Conservation (phyloP, 2,113 vertebrate genomes). For the Aptenodytes patagonicus region DNA sequence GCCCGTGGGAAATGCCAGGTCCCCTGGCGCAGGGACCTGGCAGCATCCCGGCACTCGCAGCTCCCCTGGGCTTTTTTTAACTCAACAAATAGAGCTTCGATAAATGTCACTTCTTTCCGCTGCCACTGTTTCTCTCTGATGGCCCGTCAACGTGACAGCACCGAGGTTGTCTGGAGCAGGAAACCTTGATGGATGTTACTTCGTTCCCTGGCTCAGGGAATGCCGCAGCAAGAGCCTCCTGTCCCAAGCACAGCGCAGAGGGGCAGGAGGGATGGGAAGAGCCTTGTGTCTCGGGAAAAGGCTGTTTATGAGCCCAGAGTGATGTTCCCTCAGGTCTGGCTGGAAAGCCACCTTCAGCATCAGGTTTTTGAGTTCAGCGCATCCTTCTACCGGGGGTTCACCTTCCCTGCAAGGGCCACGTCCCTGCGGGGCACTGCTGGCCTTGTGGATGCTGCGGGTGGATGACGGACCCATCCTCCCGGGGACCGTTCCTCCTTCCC, state of each 20-base stretch:
- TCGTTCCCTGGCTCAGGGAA: background rate
- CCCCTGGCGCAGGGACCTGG: background rate
- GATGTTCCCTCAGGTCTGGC: background rate
- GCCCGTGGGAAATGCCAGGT: background rate
- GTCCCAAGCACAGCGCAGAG: background rate
- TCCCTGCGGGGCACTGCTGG: background rate
- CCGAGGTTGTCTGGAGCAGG: background rate
- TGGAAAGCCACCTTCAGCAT: background rate
- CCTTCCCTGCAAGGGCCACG: background rate
- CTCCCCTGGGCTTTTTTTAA: background rate
- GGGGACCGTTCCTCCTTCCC: background rate
- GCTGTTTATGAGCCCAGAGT: background rate
- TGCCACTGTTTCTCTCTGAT: background rate
- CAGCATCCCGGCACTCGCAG: accelerated
- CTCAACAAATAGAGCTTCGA: background rate
- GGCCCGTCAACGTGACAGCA: accelerated
- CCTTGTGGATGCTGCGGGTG: background rate
- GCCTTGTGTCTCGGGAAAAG: background rate
- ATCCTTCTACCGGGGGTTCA: background rate
- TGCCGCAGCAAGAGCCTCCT: background rate
- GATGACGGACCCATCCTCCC: background rate
- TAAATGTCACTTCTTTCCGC: background rate
- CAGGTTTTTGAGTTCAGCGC: background rate
- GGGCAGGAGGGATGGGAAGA: background rate
- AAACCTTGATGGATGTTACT: background rate